Percentiles rank a stretch among this genome's conserved stretches.
phyloP scores from a whole-genome alignment of 2,797 vertebrate genomes.

The Eupleurogrammus muticus region DNA sequence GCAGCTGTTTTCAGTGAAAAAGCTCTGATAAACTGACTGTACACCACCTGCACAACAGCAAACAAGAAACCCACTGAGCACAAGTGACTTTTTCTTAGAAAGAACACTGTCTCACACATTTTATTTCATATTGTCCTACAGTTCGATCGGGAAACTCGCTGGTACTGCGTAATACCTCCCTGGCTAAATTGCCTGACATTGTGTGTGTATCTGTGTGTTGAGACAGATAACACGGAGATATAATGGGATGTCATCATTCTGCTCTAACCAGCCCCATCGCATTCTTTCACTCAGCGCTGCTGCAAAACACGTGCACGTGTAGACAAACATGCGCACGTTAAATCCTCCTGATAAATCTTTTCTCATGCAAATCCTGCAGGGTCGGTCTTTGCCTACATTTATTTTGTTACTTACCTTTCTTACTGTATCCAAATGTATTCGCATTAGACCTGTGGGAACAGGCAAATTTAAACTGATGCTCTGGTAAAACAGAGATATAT shows the following conservation, averaged over 20 bases:
- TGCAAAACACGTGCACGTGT: background rate
- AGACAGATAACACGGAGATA: background rate
- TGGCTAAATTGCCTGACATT: slow-evolving; percentile 5
- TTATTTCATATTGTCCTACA: slow-evolving; percentile 2
- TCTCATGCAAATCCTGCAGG: background rate
- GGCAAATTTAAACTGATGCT: background rate
- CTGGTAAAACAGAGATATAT: background rate
- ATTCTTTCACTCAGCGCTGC: slow-evolving; percentile 3
- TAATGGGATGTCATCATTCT: background rate
- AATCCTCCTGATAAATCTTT: background rate
- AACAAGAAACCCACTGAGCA: background rate
- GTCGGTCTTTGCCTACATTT: background rate
- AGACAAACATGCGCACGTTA: background rate
- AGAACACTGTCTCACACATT: background rate
- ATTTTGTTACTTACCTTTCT: background rate
- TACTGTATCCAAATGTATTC: background rate
- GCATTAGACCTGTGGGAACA: background rate
- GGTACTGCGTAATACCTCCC: slow-evolving; percentile 12
- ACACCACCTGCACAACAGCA: no score
- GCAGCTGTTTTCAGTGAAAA: no score
- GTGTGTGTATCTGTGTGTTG: background rate
- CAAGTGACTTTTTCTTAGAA: background rate
- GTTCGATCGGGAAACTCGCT: no score
- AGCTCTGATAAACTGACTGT: no score
- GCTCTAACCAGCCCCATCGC: background rate